A percentile compares a stretch with the other conserved stretches of the same genome.
Evolutionary conservation across 2,113 vertebrate genomes (phyloP).

Genomic region (Scortum barcoo): DNA sequence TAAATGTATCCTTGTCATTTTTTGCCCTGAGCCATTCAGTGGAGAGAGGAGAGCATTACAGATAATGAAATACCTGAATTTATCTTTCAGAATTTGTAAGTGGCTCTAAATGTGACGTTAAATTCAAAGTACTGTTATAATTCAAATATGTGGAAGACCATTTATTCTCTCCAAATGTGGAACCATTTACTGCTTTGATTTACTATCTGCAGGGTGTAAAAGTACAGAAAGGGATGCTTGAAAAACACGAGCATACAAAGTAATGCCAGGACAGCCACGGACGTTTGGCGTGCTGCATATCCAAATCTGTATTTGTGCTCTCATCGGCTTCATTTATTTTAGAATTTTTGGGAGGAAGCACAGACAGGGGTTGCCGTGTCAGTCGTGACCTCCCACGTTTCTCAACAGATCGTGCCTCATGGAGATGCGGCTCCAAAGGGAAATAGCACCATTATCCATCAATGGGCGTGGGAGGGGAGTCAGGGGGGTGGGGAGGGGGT

Average conservation of each 20-base stretch:
- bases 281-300: not conserved
- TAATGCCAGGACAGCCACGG: not conserved
- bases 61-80: not conserved
- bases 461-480: conserved; percentile 73
- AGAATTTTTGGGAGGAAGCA: conserved; percentile 41
- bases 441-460: conserved; percentile 78
- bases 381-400: conserved; percentile 79
- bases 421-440: conserved; percentile 68
- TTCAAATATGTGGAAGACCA: not conserved
- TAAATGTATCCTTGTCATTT: conserved; percentile 19
- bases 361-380: conserved; percentile 48
- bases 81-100: not conserved
- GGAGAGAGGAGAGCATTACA: not conserved
- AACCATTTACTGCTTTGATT: not conserved
- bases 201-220: not conserved
- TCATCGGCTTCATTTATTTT: conserved; percentile 24
- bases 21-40: not conserved
- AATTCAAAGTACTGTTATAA: not conserved
- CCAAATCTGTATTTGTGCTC: conserved; percentile 15
- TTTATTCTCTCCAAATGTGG: too few relatives aligned
- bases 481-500: conserved; percentile 53
- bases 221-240: not conserved
- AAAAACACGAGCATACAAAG: not conserved
- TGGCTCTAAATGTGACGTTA: not conserved
- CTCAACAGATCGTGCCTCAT: conserved; percentile 69